These are phyloP conservation scores for Margarornis squamiger DNA, from an alignment of 2,797 vertebrate genomes.

Conservation along the genomic window DNA sequence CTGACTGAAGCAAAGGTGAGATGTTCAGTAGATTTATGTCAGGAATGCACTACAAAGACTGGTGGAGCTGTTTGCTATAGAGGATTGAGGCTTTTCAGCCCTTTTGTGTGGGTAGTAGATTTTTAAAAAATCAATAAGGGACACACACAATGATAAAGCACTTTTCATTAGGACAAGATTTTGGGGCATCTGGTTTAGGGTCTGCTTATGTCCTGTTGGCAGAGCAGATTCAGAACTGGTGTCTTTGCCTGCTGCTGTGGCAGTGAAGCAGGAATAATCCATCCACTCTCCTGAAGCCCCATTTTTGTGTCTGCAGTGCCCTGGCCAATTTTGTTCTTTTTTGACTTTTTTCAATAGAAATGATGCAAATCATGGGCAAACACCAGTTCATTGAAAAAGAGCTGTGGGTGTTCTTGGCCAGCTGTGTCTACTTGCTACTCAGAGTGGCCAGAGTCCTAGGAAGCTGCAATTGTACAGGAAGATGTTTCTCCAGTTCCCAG, in stretches of 20 bases:
- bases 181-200: neutral
- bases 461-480: neutral
- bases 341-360: neutral
- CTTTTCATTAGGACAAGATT: neutral
- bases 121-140: neutral
- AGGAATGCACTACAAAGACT: neutral
- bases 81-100: neutral
- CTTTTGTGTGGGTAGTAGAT: neutral
- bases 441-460: neutral
- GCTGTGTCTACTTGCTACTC: neutral
- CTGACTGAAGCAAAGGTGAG: neutral
- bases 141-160: neutral
- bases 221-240: neutral
- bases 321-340: neutral
- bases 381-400: neutral
- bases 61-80: neutral
- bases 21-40: neutral
- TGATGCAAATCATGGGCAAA: neutral
- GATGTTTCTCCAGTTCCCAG: neutral
- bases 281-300: neutral
- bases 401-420: neutral
- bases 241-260: neutral
- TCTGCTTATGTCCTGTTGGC: neutral
- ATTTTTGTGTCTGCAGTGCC: neutral
- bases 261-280: neutral